phyloP scores from a whole-genome alignment of 2,113 vertebrate genomes.

The Chrysochloris asiatica region DNA sequence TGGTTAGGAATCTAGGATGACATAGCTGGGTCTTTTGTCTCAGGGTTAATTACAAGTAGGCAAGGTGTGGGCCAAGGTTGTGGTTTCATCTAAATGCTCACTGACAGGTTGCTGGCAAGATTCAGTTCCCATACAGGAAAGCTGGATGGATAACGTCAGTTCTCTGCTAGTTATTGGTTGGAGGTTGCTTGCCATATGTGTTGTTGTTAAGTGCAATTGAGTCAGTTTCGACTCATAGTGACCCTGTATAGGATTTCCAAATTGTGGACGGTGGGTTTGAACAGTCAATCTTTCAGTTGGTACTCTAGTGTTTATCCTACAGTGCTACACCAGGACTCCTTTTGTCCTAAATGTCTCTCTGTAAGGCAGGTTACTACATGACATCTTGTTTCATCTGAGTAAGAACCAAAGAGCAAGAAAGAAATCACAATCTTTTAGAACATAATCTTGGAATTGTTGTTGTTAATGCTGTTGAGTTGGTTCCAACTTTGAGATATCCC shows the following conservation, averaged over 20 bases:
- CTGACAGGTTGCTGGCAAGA: neutral
- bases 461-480: too few relatives aligned
- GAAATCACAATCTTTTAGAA: neutral
- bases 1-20: neutral
- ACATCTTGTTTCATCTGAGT: neutral
- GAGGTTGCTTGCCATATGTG: too few relatives aligned
- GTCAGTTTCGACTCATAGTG: too few relatives aligned
- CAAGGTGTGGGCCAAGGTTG: neutral
- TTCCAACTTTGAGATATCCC: neutral
- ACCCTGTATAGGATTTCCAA: too few relatives aligned
- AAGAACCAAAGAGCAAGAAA: neutral
- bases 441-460: neutral
- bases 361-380: neutral
- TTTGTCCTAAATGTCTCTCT: neutral
- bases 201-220: too few relatives aligned
- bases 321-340: too few relatives aligned
- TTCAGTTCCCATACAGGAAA: neutral
- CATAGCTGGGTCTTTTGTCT: neutral
- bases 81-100: neutral
- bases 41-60: neutral
- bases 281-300: too few relatives aligned
- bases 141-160: neutral
- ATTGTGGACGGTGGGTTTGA: too few relatives aligned
- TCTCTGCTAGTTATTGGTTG: neutral
- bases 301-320: too few relatives aligned